These are phyloP conservation scores for Pterocles burchelli DNA, from an alignment of 2,113 vertebrate species.

Conservation along the genomic window DNA sequence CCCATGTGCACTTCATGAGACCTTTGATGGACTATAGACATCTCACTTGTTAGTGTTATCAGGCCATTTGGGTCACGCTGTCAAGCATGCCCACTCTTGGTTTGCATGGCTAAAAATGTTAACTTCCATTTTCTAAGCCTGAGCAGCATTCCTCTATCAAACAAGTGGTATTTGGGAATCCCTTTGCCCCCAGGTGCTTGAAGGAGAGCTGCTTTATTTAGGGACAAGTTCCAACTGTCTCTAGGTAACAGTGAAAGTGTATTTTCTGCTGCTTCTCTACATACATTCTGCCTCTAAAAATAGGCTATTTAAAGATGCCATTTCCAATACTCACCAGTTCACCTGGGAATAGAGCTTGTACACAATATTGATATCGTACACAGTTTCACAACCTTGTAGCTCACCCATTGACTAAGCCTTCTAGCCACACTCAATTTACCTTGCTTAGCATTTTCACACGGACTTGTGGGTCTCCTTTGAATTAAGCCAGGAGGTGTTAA, in stretches of 20 bases:
- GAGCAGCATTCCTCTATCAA: neutral
- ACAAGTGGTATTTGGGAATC: neutral
- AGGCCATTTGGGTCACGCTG: rapidly evolving
- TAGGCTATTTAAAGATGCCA: neutral
- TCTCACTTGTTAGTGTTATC: neutral
- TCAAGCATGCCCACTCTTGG: neutral
- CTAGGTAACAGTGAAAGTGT: slow-evolving; percentile 31
- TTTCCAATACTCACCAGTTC: neutral
- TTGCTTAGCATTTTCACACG: neutral
- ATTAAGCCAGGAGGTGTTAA: neutral
- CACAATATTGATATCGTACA: neutral
- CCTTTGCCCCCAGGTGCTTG: neutral
- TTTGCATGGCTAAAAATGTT: neutral
- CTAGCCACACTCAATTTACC: neutral
- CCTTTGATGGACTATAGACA: rapidly evolving
- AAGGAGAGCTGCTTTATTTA: neutral
- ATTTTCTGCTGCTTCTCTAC: slow-evolving; percentile 1
- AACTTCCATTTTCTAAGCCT: neutral
- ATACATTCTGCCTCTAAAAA: slow-evolving; percentile 27
- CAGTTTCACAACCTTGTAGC: neutral
- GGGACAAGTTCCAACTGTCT: slow-evolving; percentile 2
- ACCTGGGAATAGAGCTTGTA: neutral
- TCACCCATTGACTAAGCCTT: neutral
- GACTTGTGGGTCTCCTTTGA: neutral
- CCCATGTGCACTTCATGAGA: rapidly evolving